These are phyloP conservation scores for Lota lota DNA, from an alignment of 2,113 vertebrate species.

Conservation along the genomic window DNA sequence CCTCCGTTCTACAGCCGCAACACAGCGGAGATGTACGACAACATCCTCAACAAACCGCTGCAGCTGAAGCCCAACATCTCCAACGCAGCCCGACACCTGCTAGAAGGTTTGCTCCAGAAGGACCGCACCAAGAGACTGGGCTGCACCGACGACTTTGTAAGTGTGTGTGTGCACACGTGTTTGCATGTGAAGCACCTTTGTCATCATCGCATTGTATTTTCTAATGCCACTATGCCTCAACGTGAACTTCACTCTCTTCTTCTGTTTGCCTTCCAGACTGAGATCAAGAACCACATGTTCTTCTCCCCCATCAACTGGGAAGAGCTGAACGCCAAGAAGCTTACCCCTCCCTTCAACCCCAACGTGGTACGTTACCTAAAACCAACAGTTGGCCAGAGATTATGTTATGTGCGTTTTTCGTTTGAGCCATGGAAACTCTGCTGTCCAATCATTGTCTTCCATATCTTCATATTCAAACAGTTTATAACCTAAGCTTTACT, in stretches of 20 bases:
- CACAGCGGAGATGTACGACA: conserved; percentile 98
- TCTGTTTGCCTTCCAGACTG: conserved; percentile 77
- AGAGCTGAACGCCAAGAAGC: conserved; percentile 97
- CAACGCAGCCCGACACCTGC: conserved; percentile 89
- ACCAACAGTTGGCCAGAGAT: background rate
- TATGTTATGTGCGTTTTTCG: background rate
- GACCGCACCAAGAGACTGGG: conserved; percentile 92
- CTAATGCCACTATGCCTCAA: conserved; percentile 7
- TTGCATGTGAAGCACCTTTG: background rate
- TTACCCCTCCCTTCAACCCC: conserved; percentile 98
- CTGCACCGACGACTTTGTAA: conserved; percentile 94
- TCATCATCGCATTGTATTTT: background rate
- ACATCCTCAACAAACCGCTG: conserved; percentile 97
- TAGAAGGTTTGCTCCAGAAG: conserved; percentile 95
- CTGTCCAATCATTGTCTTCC: conserved; percentile 23
- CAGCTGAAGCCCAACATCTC: conserved; percentile 98
- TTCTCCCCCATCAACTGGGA: conserved; percentile 99
- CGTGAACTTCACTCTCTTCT: background rate
- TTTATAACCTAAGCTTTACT: too few relatives aligned
- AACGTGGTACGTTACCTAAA: conserved; percentile 85
- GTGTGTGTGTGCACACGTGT: conserved; percentile 51
- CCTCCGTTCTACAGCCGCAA: conserved; percentile 98
- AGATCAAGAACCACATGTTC: conserved; percentile 97
- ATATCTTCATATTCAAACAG: conserved; percentile 11
- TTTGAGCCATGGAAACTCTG: background rate